Evolutionary conservation across 2,888 invertebrate species (phyloP).

Genomic region (Netelia fuscicornis): DNA sequence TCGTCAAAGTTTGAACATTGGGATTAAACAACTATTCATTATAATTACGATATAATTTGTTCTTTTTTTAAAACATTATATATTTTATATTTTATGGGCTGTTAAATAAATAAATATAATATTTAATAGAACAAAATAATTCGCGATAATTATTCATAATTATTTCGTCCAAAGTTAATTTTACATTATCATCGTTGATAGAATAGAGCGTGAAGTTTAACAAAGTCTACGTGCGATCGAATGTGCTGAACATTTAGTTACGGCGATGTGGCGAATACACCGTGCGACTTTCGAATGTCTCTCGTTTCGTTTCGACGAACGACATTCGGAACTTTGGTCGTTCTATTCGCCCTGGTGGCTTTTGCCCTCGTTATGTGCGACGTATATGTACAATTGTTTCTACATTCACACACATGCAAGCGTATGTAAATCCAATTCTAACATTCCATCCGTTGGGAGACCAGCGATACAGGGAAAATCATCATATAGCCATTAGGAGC

Average conservation of each 20-base stretch:
- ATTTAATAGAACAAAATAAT: neutral
- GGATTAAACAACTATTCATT: too few species aligned
- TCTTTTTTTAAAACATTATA: too few species aligned
- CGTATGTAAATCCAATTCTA: neutral
- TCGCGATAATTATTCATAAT: neutral
- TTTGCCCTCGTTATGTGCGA: slow-evolving; percentile 12
- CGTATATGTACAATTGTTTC: neutral
- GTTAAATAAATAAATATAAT: too few species aligned
- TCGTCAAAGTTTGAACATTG: too few species aligned
- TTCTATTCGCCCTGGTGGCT: slow-evolving; percentile 5
- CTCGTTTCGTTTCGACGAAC: slow-evolving; percentile 16
- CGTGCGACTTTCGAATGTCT: slow-evolving; percentile 8
- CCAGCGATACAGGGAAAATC: neutral
- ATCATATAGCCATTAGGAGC: too few species aligned
- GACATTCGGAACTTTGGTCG: slow-evolving; percentile 21
- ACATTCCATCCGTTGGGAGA: neutral
- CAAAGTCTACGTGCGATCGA: neutral
- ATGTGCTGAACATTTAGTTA: slow-evolving; percentile 6
- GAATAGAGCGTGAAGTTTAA: neutral
- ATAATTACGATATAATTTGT: too few species aligned
- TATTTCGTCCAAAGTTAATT: neutral
- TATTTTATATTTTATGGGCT: too few species aligned
- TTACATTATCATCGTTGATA: neutral
- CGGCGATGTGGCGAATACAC: neutral
- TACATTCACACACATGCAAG: neutral